phyloP scores from a whole-genome alignment of 35 echinoderm and acorn worm genomes.

The Apostichopus parvimensis region DNA sequence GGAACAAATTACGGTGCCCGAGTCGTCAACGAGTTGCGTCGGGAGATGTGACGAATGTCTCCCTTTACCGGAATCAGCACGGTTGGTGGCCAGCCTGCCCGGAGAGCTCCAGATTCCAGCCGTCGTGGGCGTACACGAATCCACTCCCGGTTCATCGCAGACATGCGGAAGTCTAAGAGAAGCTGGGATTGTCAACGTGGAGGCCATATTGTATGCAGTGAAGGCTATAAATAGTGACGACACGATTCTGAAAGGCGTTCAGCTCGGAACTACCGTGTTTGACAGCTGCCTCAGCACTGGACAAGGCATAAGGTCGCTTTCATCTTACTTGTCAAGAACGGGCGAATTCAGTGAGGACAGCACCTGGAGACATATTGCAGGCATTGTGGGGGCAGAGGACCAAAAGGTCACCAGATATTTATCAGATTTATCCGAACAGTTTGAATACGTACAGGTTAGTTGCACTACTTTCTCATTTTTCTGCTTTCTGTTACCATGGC shows the following conservation, averaged over 20 bases:
- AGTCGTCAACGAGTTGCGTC: constrained; percentile 38
- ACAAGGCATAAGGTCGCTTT: constrained; percentile 58
- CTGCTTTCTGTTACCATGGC: too few relatives aligned
- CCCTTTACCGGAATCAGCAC: neutral
- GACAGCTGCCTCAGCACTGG: constrained; percentile 73
- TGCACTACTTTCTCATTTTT: neutral
- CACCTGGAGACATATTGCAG: constrained; percentile 63
- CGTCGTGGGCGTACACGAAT: constrained; percentile 69
- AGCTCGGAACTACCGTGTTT: constrained; percentile 69
- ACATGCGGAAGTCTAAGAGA: constrained; percentile 65
- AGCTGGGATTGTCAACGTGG: constrained; percentile 67
- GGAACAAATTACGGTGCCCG: neutral
- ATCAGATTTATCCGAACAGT: constrained; percentile 53
- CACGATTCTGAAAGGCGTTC: constrained; percentile 64
- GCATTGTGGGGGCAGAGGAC: constrained; percentile 64
- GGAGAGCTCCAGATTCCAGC: constrained; percentile 82
- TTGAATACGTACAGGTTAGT: constrained; percentile 68
- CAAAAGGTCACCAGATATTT: constrained; percentile 18
- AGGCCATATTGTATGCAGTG: constrained; percentile 87
- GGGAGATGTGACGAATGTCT: constrained; percentile 86
- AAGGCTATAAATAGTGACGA: constrained; percentile 71
- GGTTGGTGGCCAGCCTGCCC: neutral
- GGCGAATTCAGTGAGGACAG: constrained; percentile 15
- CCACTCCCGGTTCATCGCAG: constrained; percentile 25
- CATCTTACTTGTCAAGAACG: constrained; percentile 54